phyloP scores from a whole-genome alignment of 2,888 invertebrate species.

The Hofmannophila pseudospretella region DNA sequence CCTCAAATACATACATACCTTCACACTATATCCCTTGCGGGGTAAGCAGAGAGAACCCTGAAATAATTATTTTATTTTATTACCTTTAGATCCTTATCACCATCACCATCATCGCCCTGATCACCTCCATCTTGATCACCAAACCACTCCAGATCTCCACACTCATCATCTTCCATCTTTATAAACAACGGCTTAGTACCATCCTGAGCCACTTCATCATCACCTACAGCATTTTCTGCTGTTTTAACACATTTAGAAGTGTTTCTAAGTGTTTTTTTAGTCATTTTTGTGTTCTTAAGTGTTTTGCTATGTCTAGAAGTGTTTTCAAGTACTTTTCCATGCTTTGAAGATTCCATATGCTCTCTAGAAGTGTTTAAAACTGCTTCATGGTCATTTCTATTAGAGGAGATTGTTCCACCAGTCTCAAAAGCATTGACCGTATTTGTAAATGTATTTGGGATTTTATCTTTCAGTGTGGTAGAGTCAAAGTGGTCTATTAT shows the following conservation, averaged over 20 bases:
- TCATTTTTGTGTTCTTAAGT: background rate
- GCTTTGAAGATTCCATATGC: background rate
- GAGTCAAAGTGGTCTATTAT: background rate
- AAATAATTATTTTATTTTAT: background rate
- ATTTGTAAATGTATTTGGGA: too few species aligned
- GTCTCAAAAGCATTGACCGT: too few species aligned
- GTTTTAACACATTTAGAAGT: background rate
- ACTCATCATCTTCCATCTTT: constrained; percentile 30
- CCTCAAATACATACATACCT: too few species aligned
- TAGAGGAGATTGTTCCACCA: too few species aligned
- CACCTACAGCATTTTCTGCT: background rate
- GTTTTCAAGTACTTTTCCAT: background rate
- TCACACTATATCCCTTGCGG: too few species aligned
- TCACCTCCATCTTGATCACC: constrained; percentile 14
- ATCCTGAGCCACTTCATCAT: background rate
- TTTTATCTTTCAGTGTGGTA: background rate
- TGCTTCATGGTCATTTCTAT: too few species aligned
- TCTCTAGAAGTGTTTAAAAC: background rate
- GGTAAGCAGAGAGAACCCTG: too few species aligned
- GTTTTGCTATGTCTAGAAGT: background rate
- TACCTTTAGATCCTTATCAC: constrained; percentile 23
- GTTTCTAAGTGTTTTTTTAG: background rate
- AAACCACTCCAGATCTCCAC: constrained; percentile 6
- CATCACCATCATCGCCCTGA: constrained; percentile 6
- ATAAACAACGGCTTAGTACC: constrained; percentile 22